Evolutionary conservation across 1,140 invertebrate genomes (phyloP), one percentile per base, ranked within the genome.

Genomic region (Eufriesea mexicana): DNA sequence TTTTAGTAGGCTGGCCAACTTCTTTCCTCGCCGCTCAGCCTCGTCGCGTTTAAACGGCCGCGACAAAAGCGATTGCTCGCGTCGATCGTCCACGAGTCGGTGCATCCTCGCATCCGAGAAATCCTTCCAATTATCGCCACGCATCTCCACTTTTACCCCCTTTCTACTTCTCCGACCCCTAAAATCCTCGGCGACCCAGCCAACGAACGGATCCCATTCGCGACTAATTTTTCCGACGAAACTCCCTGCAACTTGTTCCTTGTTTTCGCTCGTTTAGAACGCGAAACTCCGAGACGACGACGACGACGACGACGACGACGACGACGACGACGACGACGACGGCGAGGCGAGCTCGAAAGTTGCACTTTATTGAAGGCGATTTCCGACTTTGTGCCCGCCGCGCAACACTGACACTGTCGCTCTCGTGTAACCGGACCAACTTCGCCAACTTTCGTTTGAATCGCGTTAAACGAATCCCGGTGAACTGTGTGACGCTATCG

Each of bases 1-100:
- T 92, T 93, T 88, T 88, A 91, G 87, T 77, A 90, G 85, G 85
- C 79, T 77, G 81, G 82, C 81, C 78, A 91, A 91, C 84, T 90
- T 89, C 67, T 82, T 83, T 76, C 62, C 66, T 57, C 76, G 54
- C 59, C 47, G 9, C 16, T 45, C 42, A 16, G 67, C 68, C 66
- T 71, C 76, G 57, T 66, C 61, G 67, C 82, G 85, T 67, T 87
- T 87, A 87, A 87, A 79, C 77, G 67, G 61, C 82, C 86, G 71
- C 47, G 68, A 87, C 84, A 83, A 80, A 87, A 87, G 54, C 75
- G 86, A 84, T 84, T 87, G 75, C 79, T 49, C 68, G 51, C 59
- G 7, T 73, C 55, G 77, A 79, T 84, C 77, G 55, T 23, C 35
- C 45, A 35, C 9, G 0, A 4, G 18, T 10, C 59, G 51, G 20